Conservation (phyloP, 2,888 invertebrate species). For the Taphrorychus bicolor region DNA sequence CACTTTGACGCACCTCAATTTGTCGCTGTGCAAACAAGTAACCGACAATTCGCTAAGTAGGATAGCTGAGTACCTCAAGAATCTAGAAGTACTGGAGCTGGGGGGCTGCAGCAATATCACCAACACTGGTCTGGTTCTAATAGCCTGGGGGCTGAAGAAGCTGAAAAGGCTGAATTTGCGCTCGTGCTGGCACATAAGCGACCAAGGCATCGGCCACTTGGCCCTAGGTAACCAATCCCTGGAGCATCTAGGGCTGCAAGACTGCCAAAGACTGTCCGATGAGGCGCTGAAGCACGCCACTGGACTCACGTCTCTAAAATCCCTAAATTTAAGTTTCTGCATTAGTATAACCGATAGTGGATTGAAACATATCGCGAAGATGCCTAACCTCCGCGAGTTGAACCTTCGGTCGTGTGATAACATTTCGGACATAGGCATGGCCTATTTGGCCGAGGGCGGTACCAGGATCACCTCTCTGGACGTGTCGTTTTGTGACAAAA, state of each 20-base stretch:
- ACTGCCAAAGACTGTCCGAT: slow-evolving; percentile 93
- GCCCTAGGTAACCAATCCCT: slow-evolving; percentile 83
- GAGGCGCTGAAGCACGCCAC: slow-evolving; percentile 86
- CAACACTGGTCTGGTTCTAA: slow-evolving; percentile 83
- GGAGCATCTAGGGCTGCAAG: slow-evolving; percentile 84
- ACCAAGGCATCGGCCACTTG: slow-evolving; percentile 87
- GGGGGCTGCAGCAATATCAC: slow-evolving; percentile 93
- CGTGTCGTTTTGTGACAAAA: slow-evolving; percentile 95
- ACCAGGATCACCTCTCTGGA: slow-evolving; percentile 83
- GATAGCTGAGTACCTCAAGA: slow-evolving; percentile 84
- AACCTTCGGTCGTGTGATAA: slow-evolving; percentile 94
- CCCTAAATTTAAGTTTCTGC: slow-evolving; percentile 93
- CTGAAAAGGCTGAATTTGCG: slow-evolving; percentile 85
- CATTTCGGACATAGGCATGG: slow-evolving; percentile 91
- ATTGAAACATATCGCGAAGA: slow-evolving; percentile 84
- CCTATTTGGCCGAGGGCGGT: slow-evolving; percentile 89
- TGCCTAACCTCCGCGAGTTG: slow-evolving; percentile 83
- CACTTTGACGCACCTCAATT: slow-evolving; percentile 79
- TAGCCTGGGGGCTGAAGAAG: slow-evolving; percentile 88
- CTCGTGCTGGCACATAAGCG: slow-evolving; percentile 92
- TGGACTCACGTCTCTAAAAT: slow-evolving; percentile 81
- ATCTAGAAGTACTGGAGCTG: slow-evolving; percentile 85
- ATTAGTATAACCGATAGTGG: slow-evolving; percentile 94
- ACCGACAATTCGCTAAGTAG: slow-evolving; percentile 88
- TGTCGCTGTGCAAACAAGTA: slow-evolving; percentile 93